Evolutionary conservation across 2,113 vertebrate genomes (phyloP), one percentile per base, ranked within the genome.

Genomic region (Danionella cerebrum): DNA sequence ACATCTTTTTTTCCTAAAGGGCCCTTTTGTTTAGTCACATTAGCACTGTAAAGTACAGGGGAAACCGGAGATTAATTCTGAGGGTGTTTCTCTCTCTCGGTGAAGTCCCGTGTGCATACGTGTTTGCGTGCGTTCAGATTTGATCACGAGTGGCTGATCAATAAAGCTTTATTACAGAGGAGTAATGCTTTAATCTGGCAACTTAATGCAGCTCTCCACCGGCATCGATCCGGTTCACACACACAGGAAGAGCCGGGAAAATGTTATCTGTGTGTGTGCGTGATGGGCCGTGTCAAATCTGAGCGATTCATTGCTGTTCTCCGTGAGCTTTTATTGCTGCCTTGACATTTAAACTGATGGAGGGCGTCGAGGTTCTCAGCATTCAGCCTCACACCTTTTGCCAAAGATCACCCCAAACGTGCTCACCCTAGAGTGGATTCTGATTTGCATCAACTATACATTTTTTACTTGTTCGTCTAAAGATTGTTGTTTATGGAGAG

Each of bases 211-310:
- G 84, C 78, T 80, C 77, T 86, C 88, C 63, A 67, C 77, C 75
- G 63, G 73, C 90, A 92, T 91, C 90, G 90, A 93, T 91, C 90
- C 53, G 78, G 72, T 9, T 33, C 29, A 77, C 78, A 48, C 27
- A 63, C 21, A 36, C 12, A 16, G 33, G 41, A 19, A 22, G 76
- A 85, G 72, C 74, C 81, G 79, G 78, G 44, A 76, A 57, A 39
- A 78, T 84, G 71, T 80, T 82, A 69, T 80, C 22, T 71, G 64
- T 65, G 52, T 31, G 55, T 67, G 62, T 25, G 14, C 66, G 76
- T 55, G 69, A 63, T 67, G 73, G 60, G 67, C 33, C 62, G 62
- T 67, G 16, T 54, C 39, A 62, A 57, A 59, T 65, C 55, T 47
- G 66, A 31, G 65, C 42, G 58, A 64, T 67, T 70, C 29, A 73